Conservation (phyloP, 2,888 invertebrate genomes). For the Ectobius pallidus region DNA sequence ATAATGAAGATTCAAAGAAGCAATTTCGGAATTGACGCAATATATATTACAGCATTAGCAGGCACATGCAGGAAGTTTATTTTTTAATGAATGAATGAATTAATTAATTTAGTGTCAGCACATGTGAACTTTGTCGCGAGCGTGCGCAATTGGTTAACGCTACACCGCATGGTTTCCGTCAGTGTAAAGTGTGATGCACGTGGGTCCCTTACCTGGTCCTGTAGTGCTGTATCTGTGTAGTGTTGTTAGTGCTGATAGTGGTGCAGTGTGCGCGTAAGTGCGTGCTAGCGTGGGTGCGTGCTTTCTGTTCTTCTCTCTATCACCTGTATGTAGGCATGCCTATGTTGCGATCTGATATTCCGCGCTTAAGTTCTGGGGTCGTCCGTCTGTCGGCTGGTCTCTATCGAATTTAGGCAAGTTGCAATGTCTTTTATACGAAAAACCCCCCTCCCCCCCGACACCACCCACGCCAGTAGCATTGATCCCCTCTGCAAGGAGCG, state of each 20-base stretch:
- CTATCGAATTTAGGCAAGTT: not conserved
- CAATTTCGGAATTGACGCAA: too few relatives aligned
- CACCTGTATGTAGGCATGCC: slow-evolving; percentile 19
- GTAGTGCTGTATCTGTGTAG: slow-evolving; percentile 17
- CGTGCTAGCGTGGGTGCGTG: not conserved
- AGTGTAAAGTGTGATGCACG: not conserved
- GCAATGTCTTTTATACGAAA: slow-evolving; percentile 6
- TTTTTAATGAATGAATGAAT: too few relatives aligned
- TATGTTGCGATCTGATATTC: not conserved
- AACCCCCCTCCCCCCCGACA: slow-evolving; percentile 1
- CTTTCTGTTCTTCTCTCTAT: slow-evolving; percentile 1
- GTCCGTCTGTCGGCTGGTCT: not conserved
- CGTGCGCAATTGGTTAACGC: too few relatives aligned
- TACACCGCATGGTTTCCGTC: too few relatives aligned
- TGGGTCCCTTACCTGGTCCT: slow-evolving; percentile 21
- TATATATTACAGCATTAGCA: too few relatives aligned
- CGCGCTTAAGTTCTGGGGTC: not conserved
- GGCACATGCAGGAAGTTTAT: too few relatives aligned
- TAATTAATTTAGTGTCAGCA: too few relatives aligned
- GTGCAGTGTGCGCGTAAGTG: not conserved
- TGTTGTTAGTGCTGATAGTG: slow-evolving; percentile 4
- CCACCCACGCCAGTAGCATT: slow-evolving; percentile 19
- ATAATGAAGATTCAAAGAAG: too few relatives aligned
- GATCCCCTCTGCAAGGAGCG: not conserved
- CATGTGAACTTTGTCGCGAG: too few relatives aligned